Base-by-base conservation (phyloP, 2,113 vertebrate genomes). In the Terrapene triunguis region DNA sequence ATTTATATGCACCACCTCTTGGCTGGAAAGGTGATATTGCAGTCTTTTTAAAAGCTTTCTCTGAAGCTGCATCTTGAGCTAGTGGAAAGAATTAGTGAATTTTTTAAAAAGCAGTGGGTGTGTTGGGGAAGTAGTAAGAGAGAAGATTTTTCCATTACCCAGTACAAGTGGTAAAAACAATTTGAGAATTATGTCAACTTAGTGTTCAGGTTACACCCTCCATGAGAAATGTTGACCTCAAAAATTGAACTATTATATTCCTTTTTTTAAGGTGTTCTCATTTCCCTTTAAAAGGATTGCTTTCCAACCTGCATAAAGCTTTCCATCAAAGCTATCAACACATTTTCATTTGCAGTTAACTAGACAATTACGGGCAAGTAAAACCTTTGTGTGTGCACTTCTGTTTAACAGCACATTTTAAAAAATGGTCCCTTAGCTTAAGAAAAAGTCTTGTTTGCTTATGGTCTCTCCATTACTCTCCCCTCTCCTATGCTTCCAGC, bases 101-200 rank as follows among this genome's bases (percentile, higher is more conserved):
- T 74, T 24, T 76, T 44, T 27, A 25, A 76, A 76, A 76, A 4
- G 42, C 74, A 19, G 8, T n/a, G 35, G 42, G 42, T 76, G 72
- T 76, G 42, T 47, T 27, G 42, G 74, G 74, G 74, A 76, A 76
- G 74, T 76, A 42, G 24, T 72, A 47, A 76, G 65, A 69, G 35
- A 17, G 35, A 38, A 38, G 35, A 21, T 38, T 69, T 62, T n/a
- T 38, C 17, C 42, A 12, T 76, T 14, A 25, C 5, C 74, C 10
- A 25, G 42, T 42, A 19, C 72, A 44, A 74, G n/a, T 42, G 22
- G 72, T 74, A 44, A 12, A 44, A 47, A 27, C 11, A 25, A 7
- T 27, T 44, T 0, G 0, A 84, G 78, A 76, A 38, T 3, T 59
- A 25, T 72, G 47, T 90, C 89, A 53, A 35, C 0, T 1, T 32